Conservation (phyloP, 1,140 invertebrate genomes). For the Ptiloglossa arizonensis region DNA sequence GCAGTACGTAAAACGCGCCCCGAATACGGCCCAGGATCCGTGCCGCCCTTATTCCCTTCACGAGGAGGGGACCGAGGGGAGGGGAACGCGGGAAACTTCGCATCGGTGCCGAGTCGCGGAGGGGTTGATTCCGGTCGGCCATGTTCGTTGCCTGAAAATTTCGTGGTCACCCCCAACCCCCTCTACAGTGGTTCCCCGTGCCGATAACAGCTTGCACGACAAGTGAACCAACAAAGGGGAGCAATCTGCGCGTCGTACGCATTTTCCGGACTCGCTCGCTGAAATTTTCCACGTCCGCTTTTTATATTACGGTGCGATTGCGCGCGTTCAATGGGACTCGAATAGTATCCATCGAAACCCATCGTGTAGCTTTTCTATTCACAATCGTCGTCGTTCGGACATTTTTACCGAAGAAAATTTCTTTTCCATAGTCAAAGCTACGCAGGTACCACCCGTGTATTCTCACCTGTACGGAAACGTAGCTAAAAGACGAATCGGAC, state of each 20-base stretch:
- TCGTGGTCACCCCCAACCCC: slow-evolving; percentile 44
- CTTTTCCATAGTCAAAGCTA: no score
- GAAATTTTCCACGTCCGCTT: neutral
- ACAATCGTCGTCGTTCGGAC: no score
- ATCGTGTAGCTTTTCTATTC: no score
- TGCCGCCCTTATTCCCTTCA: slow-evolving; percentile 29
- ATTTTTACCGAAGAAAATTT: no score
- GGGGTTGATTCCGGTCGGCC: slow-evolving; percentile 54
- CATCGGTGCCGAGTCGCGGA: slow-evolving; percentile 26
- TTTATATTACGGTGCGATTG: no score
- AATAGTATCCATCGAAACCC: no score
- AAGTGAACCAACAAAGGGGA: slow-evolving; percentile 63
- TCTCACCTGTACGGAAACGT: no score
- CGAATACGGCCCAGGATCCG: slow-evolving; percentile 32
- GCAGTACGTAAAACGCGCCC: slow-evolving; percentile 42
- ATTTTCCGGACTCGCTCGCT: neutral
- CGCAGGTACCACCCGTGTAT: no score
- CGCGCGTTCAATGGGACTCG: no score
- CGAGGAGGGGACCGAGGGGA: no score
- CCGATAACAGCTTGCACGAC: slow-evolving; percentile 65
- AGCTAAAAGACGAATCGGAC: no score
- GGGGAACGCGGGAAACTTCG: slow-evolving; percentile 33
- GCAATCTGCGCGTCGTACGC: slow-evolving; percentile 37
- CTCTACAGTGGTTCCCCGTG: neutral
- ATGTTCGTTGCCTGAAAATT: slow-evolving; percentile 62